phyloP scores from a whole-genome alignment of 2,888 invertebrate genomes.

The Acanthosepion lycidas region DNA sequence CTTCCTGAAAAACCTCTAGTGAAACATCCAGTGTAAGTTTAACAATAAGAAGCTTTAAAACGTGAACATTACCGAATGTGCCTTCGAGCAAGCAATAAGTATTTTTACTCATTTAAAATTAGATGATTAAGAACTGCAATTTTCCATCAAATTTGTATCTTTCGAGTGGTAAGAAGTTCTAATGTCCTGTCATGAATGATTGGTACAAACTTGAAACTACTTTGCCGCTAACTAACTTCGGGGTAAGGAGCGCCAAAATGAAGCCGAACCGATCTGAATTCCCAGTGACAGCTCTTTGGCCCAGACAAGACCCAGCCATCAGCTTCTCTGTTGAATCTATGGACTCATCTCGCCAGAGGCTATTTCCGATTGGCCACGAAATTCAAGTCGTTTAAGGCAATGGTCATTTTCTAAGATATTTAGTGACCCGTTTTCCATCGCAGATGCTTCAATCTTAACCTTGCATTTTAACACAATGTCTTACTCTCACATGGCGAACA shows the following conservation, averaged over 20 bases:
- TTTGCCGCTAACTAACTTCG: background rate
- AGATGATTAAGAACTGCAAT: background rate
- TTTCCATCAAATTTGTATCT: background rate
- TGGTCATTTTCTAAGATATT: background rate
- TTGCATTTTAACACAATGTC: background rate
- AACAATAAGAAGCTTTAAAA: background rate
- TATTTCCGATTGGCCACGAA: background rate
- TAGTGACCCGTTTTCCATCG: background rate
- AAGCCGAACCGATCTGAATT: background rate
- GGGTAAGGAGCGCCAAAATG: background rate
- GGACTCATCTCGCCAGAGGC: background rate
- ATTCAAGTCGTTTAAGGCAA: background rate
- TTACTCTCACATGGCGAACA: background rate
- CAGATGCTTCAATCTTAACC: background rate
- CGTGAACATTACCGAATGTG: background rate
- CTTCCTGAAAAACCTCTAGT: too few relatives aligned
- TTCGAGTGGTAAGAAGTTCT: background rate
- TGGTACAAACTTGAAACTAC: background rate
- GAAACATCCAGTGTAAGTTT: background rate
- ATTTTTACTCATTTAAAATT: background rate
- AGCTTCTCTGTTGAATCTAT: background rate
- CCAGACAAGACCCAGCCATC: background rate
- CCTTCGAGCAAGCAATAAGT: background rate
- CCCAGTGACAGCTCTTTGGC: conserved; percentile 9
- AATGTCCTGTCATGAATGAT: background rate